Evolutionary conservation across 1,140 invertebrate genomes (phyloP).

Genomic region (Drosophila tristis): DNA sequence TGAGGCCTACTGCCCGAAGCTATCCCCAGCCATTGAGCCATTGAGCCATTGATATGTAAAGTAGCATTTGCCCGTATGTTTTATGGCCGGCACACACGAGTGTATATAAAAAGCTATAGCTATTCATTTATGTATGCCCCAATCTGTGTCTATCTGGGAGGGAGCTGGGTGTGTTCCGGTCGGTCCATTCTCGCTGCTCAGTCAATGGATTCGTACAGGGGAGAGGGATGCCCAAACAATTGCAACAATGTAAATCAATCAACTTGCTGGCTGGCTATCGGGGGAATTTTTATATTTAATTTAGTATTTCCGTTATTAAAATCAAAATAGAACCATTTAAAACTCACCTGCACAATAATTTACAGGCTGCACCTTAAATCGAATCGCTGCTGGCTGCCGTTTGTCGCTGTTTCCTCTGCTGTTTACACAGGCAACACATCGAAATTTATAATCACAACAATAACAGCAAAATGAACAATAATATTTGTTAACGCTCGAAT

Average conservation of each 20-base stretch:
- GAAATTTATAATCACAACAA: slow-evolving; percentile 83
- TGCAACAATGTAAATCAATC: slow-evolving; percentile 72
- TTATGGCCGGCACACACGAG: slow-evolving; percentile 32
- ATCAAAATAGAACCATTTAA: slow-evolving; percentile 51
- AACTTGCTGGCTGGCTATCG: slow-evolving; percentile 41
- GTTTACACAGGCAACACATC: slow-evolving; percentile 53
- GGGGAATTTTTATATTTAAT: slow-evolving; percentile 73
- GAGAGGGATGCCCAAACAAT: slow-evolving; percentile 30
- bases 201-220: slow-evolving; percentile 16
- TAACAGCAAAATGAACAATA: slow-evolving; percentile 82
- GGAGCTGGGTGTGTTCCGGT: slow-evolving; percentile 54
- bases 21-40: slow-evolving; percentile 4
- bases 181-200: slow-evolving; percentile 42
- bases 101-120: slow-evolving; percentile 15
- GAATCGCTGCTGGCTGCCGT: slow-evolving; percentile 30
- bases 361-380: slow-evolving; percentile 63
- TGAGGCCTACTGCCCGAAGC: slow-evolving; percentile 28
- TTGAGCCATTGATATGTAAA: slow-evolving; percentile 64
- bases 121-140: slow-evolving; percentile 25
- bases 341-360: slow-evolving; percentile 75
- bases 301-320: slow-evolving; percentile 78
- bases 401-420: slow-evolving; percentile 23
- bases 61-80: slow-evolving; percentile 62
- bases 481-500: slow-evolving; percentile 82
- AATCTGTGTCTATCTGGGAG: slow-evolving; percentile 1